Evolutionary conservation across 2,888 invertebrate species (phyloP), one percentile per base, ranked within the genome.

Genomic region (Chloromyia formosa): DNA sequence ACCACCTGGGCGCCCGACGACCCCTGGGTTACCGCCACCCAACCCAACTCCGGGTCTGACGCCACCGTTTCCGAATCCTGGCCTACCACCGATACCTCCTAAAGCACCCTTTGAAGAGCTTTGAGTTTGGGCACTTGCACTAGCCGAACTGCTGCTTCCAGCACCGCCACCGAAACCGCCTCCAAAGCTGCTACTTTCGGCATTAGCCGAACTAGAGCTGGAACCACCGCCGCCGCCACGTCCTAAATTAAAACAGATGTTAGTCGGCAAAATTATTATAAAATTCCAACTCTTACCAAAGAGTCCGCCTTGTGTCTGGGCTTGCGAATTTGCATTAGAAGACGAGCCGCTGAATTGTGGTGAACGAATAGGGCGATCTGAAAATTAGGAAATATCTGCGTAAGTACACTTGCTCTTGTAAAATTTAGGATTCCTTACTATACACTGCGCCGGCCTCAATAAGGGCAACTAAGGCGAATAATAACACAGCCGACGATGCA

Each of bases 171-270:
- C 56, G 10, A 56, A 56, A 16, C 56, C 56, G 10, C 56, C 56
- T 1, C 56, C 56, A 2, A 56, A 56, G 20, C 56, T 56, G 10
- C 20, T 56, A 10, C 16, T 20, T 20, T 56, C 16, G 18, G 56
- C 56, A 56, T 56, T 20, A 5, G 56, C 56, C 56, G 56, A 56
- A 56, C 56, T 56, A 16, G 56, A 56, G 22, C 56, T 56, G 22
- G 20, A 16, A 20, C 56, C 10, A 9, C 56, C 22, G 53, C 53
- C 53, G 14, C 53, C 53, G 14, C n/a, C 27, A 35, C 27, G 27
- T 49, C 49, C 49, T 49, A n/a, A 12, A 42, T 42, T 42, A 42
- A 42, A 42, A 42, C 12, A 42, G 12, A 12, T n/a, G 10, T 54
- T n/a, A 54, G 10, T 54, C 7, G 5, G 16, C 54, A 9, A n/a